Conservation (phyloP, 2,888 invertebrate genomes). For the Eristalis intricaria region DNA sequence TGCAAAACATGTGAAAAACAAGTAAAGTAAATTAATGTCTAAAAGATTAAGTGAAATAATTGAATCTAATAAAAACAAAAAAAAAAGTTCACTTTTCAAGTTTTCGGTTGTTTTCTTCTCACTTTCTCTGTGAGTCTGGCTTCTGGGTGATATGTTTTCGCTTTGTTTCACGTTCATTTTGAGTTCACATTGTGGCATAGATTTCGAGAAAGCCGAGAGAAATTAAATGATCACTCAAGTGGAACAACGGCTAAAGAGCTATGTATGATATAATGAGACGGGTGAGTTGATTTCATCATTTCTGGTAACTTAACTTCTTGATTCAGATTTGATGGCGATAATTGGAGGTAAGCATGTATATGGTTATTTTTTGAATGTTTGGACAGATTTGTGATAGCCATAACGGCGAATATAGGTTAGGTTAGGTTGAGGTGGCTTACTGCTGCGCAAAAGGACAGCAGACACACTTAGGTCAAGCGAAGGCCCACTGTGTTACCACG, state of each 20-base stretch:
- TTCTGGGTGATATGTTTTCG: background rate
- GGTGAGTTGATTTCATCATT: background rate
- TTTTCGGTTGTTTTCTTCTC: conserved; percentile 1
- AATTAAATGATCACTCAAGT: background rate
- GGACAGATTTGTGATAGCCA: no score
- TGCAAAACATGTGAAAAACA: conserved; percentile 14
- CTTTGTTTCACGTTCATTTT: background rate
- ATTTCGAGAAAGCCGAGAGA: background rate
- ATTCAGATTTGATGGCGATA: no score
- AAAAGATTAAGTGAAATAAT: conserved; percentile 58
- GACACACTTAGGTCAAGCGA: no score
- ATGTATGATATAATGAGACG: background rate
- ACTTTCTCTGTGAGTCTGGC: background rate
- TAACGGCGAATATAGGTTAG: no score
- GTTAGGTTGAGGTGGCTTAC: no score
- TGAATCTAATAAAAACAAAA: conserved; percentile 59
- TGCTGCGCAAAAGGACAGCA: no score
- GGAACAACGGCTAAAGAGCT: background rate
- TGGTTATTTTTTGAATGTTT: no score
- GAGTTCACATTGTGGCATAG: background rate
- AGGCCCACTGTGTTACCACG: no score
- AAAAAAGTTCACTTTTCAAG: conserved; percentile 50
- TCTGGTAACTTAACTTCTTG: background rate
- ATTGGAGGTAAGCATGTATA: no score
- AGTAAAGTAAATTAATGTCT: conserved; percentile 46